These are phyloP conservation scores for Drosophila siamana DNA, from an alignment of 2,888 invertebrate species.

Conservation along the genomic window DNA sequence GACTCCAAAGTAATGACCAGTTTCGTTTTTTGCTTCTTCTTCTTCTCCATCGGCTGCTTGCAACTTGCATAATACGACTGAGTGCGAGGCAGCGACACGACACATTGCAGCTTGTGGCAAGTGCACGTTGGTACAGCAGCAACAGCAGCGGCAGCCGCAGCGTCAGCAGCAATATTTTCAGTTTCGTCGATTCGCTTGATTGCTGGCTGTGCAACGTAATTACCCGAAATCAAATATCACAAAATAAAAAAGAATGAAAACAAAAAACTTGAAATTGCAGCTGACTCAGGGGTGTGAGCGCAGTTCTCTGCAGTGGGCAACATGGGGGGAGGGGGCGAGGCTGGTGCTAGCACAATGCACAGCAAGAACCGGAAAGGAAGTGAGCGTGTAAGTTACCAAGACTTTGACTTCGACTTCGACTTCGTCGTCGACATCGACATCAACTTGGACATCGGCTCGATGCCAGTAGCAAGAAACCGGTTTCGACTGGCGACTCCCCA, in stretches of 20 bases:
- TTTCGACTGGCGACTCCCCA: conserved; percentile 44
- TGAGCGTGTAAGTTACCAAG: conserved; percentile 78
- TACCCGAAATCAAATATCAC: conserved; percentile 66
- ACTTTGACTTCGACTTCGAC: conserved; percentile 68
- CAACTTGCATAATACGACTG: conserved; percentile 67
- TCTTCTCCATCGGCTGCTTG: conserved; percentile 22
- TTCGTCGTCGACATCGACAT: neutral
- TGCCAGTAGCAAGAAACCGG: conserved; percentile 54
- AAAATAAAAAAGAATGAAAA: conserved; percentile 14
- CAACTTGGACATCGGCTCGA: conserved; percentile 1
- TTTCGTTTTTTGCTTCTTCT: conserved; percentile 58
- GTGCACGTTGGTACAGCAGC: conserved; percentile 52
- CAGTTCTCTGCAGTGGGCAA: neutral
- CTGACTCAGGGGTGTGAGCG: conserved; percentile 52
- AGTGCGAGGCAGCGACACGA: conserved; percentile 1
- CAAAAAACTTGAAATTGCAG: conserved; percentile 72
- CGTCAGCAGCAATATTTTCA: conserved; percentile 67
- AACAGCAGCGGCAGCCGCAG: conserved; percentile 36
- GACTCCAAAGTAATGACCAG: conserved; percentile 51
- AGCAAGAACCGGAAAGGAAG: conserved; percentile 80
- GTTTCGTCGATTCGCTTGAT: conserved; percentile 70
- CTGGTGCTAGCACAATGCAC: conserved; percentile 30
- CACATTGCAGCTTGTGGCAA: conserved; percentile 55
- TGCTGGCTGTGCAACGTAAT: conserved; percentile 69
- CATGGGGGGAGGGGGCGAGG: neutral